Evolutionary conservation across 2,797 vertebrate genomes (phyloP).

Genomic region (Peromyscus nudipes): DNA sequence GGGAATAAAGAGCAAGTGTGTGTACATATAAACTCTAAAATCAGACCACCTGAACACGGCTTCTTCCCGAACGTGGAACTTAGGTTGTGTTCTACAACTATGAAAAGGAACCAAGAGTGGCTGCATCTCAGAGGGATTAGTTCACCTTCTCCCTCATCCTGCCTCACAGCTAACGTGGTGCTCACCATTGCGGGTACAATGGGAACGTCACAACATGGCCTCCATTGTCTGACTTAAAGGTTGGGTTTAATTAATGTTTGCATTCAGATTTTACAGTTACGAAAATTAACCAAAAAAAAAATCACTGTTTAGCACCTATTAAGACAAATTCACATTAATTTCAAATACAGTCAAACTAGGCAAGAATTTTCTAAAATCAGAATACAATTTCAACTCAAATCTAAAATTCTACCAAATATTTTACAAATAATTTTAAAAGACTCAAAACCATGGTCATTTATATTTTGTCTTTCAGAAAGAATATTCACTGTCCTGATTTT

Average conservation of each 20-base stretch:
- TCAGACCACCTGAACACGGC: neutral
- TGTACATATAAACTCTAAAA: neutral
- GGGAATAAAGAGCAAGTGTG: neutral
- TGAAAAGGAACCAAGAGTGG: neutral
- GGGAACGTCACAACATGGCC: neutral
- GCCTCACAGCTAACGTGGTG: neutral
- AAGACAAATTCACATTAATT: constrained; percentile 20
- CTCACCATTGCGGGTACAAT: neutral
- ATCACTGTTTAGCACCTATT: neutral
- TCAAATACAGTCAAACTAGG: constrained; percentile 37
- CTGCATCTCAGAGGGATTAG: neutral
- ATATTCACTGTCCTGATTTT: neutral
- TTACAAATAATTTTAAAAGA: constrained; percentile 55
- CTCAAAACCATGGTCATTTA: neutral
- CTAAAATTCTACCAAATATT: constrained; percentile 51
- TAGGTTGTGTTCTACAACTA: neutral
- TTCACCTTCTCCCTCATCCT: neutral
- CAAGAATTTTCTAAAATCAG: constrained; percentile 48
- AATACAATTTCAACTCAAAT: constrained; percentile 51
- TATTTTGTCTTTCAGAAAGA: constrained; percentile 41
- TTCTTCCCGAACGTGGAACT: neutral
- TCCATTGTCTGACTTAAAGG: neutral
- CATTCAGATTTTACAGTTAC: neutral
- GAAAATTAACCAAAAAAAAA: constrained; percentile 20
- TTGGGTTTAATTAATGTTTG: constrained; percentile 4